phyloP scores from a whole-genome alignment of 1,140 invertebrate genomes.

The Pseudobourletiella spinata region DNA sequence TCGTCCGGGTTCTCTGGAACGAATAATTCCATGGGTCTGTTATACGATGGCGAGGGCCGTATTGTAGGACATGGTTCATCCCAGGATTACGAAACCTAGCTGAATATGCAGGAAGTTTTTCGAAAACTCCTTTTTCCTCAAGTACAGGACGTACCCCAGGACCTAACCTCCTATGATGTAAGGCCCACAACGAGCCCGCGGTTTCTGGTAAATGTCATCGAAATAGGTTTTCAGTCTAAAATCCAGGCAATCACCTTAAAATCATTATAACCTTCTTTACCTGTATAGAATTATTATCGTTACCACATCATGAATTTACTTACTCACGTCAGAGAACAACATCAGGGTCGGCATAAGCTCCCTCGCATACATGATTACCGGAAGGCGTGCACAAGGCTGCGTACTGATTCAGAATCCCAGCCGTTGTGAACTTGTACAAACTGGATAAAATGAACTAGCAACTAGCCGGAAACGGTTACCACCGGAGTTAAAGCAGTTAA shows the following conservation, averaged over 20 bases:
- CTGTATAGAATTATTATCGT: background rate
- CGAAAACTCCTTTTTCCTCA: background rate
- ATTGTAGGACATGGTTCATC: constrained; percentile 38
- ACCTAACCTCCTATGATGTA: constrained; percentile 7
- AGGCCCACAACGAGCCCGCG: no score
- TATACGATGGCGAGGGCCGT: constrained; percentile 38
- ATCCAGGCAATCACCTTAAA: background rate
- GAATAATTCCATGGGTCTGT: constrained; percentile 38
- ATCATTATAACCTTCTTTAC: no score
- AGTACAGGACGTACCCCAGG: constrained; percentile 2
- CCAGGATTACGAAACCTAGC: constrained; percentile 11
- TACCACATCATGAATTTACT: background rate
- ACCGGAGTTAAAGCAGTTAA: no score
- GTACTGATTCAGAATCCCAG: background rate
- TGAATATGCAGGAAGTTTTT: background rate
- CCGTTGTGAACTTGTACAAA: background rate
- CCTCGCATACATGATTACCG: constrained; percentile 2
- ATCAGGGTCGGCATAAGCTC: constrained; percentile 20
- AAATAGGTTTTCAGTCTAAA: no score
- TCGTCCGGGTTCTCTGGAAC: constrained; percentile 34
- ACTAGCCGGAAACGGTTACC: no score
- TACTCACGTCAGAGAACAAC: background rate
- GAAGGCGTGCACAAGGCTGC: background rate
- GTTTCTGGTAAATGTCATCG: constrained; percentile 41
- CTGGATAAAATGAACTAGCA: constrained; percentile 39